phyloP scores from a whole-genome alignment of 2,113 vertebrate genomes.

The Melospiza georgiana region DNA sequence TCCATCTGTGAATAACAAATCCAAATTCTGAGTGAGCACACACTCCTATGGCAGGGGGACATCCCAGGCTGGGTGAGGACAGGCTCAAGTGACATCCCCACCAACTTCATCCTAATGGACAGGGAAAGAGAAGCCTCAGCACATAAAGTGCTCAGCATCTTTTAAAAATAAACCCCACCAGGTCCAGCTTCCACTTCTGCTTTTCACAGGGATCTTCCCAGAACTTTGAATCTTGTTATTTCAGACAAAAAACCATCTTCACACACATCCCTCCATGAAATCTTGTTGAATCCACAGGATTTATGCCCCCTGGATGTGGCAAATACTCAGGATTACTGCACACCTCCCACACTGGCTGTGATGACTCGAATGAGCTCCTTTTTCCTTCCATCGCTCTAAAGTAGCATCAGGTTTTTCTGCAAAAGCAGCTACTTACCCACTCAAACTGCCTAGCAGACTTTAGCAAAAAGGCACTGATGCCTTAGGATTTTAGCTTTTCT shows the following conservation, averaged over 20 bases:
- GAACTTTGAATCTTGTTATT: neutral
- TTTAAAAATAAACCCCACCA: neutral
- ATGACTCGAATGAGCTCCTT: neutral
- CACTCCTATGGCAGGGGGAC: fast-evolving
- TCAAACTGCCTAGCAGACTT: neutral
- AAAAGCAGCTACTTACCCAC: neutral
- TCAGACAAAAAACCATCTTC: neutral
- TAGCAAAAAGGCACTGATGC: neutral
- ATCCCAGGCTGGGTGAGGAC: no score
- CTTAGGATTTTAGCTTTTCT: fast-evolving
- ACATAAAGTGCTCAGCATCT: neutral
- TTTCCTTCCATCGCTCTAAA: neutral
- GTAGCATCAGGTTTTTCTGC: neutral
- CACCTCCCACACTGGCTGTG: neutral
- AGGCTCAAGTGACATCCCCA: neutral
- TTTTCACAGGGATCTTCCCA: neutral
- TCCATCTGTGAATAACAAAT: neutral
- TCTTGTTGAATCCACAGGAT: neutral
- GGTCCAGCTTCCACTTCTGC: neutral
- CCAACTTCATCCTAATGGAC: fast-evolving
- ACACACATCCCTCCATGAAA: fast-evolving
- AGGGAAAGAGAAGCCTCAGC: neutral
- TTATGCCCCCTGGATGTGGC: fast-evolving
- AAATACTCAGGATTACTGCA: neutral
- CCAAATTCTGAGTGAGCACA: neutral